phyloP scores from a whole-genome alignment of 2,888 invertebrate genomes.

The Cotesia congregata region DNA sequence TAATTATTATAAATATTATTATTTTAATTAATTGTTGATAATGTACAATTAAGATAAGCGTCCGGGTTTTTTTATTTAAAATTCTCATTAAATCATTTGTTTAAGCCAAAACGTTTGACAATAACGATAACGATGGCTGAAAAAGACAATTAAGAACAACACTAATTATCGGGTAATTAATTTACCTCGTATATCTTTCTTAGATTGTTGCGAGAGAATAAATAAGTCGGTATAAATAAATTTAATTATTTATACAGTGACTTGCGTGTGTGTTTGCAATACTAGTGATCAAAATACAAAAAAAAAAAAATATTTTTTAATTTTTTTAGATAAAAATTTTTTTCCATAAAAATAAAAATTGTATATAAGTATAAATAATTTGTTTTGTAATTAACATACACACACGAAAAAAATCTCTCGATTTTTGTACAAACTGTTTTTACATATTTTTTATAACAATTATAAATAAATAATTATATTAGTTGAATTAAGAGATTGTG shows the following conservation, averaged over 20 bases:
- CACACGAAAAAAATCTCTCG: constrained; percentile 63
- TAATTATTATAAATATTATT: background rate
- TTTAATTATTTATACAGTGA: background rate
- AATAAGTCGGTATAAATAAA: constrained; percentile 29
- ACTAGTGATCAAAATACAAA: constrained; percentile 38
- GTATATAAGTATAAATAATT: constrained; percentile 21
- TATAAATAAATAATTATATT: background rate
- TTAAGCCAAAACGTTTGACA: constrained; percentile 53
- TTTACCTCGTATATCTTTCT: constrained; percentile 54
- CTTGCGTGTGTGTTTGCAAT: constrained; percentile 40
- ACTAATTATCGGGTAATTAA: constrained; percentile 24
- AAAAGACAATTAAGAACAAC: constrained; percentile 21
- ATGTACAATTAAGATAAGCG: background rate
- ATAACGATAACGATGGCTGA: constrained; percentile 14
- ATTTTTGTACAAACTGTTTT: constrained; percentile 70
- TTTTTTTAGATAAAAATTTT: constrained; percentile 15
- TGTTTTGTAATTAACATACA: constrained; percentile 44
- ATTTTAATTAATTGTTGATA: background rate
- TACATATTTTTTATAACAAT: constrained; percentile 58
- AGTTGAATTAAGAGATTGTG: constrained; percentile 48
- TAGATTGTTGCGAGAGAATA: constrained; percentile 62
- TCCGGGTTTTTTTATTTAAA: constrained; percentile 25
- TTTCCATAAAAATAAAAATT: constrained; percentile 11
- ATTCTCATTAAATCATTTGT: constrained; percentile 49
- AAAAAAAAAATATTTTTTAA: constrained; percentile 16